phyloP scores from a whole-genome alignment of 2,888 invertebrate genomes.

The Tridacna gigas region DNA sequence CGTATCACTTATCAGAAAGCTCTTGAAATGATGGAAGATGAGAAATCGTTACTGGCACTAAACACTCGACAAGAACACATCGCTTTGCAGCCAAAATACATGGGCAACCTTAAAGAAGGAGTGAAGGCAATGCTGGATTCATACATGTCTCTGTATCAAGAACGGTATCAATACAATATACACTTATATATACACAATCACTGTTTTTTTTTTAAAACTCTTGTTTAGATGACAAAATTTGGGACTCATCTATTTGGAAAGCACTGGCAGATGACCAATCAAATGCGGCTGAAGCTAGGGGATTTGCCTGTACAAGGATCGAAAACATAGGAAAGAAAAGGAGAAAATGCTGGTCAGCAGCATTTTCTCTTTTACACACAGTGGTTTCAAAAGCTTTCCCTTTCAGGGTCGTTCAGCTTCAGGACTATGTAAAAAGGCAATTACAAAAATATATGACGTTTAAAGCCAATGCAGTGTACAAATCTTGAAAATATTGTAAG shows the following conservation, averaged over 20 bases:
- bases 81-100: slow-evolving; percentile 13
- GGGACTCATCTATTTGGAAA: background rate
- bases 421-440: too few species aligned
- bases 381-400: too few species aligned
- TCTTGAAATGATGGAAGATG: slow-evolving; percentile 15
- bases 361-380: too few species aligned
- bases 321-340: too few species aligned
- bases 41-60: background rate
- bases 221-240: background rate
- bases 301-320: too few species aligned
- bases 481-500: too few species aligned
- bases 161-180: background rate
- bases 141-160: slow-evolving; percentile 8
- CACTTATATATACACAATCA: too few species aligned
- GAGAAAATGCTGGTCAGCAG: too few species aligned
- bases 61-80: slow-evolving; percentile 12
- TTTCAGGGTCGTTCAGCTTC: too few species aligned
- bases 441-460: too few species aligned
- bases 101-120: slow-evolving; percentile 11
- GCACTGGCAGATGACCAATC: background rate
- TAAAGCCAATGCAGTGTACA: too few species aligned
- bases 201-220: too few species aligned
- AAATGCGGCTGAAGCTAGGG: background rate
- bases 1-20: slow-evolving; percentile 19
- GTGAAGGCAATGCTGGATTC: slow-evolving; percentile 11